Conservation (phyloP, 2,113 vertebrate species). For the Girardinichthys multiradiatus region DNA sequence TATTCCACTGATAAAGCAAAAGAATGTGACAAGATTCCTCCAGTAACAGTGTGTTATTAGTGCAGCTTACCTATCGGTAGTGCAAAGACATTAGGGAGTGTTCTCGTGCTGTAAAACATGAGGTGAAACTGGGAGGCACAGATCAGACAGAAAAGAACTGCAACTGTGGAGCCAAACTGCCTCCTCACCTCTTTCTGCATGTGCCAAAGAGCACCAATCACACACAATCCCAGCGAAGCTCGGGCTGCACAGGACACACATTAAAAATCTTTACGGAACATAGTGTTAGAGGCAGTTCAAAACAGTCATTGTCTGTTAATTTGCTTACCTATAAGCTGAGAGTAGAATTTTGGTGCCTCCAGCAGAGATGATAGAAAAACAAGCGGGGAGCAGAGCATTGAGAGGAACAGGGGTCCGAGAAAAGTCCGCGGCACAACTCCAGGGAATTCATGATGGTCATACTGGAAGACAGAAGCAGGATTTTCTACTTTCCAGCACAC, state of each 20-base stretch:
- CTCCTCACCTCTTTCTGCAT: conserved; percentile 87
- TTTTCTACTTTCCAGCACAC: background rate
- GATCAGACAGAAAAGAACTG: conserved; percentile 87
- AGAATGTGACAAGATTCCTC: background rate
- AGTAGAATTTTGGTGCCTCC: conserved; percentile 87
- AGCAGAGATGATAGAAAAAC: conserved; percentile 81
- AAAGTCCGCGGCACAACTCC: conserved; percentile 96
- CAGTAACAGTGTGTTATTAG: background rate
- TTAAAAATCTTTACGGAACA: background rate
- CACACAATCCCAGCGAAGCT: conserved; percentile 85
- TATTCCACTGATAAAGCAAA: background rate
- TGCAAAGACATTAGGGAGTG: conserved; percentile 92
- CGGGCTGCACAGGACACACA: conserved; percentile 80
- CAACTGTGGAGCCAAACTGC: conserved; percentile 88
- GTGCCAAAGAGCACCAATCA: conserved; percentile 86
- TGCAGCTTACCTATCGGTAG: conserved; percentile 86
- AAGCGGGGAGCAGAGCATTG: conserved; percentile 82
- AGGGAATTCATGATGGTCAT: conserved; percentile 94
- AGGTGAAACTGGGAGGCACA: conserved; percentile 94
- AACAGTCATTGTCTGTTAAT: background rate
- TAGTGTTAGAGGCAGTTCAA: background rate
- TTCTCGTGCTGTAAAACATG: conserved; percentile 96
- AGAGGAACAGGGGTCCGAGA: conserved; percentile 88
- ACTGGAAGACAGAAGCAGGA: conserved; percentile 79
- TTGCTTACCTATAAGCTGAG: conserved; percentile 84